Percentiles rank a stretch among this genome's conserved stretches.
Conservation (phyloP, 2,888 invertebrate species). For the Portevinia maculata region DNA sequence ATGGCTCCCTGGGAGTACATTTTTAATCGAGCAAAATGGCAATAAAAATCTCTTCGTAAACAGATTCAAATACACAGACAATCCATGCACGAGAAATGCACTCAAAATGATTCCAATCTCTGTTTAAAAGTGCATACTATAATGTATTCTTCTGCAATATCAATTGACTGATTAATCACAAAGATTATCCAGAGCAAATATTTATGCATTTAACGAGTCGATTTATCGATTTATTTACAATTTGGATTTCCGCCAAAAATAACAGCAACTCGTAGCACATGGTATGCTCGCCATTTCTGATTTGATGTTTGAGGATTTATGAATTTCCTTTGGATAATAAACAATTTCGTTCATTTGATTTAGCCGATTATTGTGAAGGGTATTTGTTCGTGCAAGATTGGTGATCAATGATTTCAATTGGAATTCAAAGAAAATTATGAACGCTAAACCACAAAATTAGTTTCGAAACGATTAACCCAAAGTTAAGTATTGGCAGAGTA, state of each 20-base stretch:
- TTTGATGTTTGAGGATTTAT: conserved; percentile 68
- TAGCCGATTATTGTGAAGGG: conserved; percentile 10
- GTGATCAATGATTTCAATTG: conserved; percentile 55
- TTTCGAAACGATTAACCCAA: neutral
- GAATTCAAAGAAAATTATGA: conserved; percentile 43
- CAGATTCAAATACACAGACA: neutral
- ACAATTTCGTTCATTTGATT: conserved; percentile 42
- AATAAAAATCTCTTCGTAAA: neutral
- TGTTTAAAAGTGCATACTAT: conserved; percentile 3
- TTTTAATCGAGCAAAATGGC: neutral
- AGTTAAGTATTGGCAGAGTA: neutral
- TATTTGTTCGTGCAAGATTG: conserved; percentile 55
- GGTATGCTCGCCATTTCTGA: conserved; percentile 55
- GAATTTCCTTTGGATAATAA: conserved; percentile 61
- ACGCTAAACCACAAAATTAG: conserved; percentile 45
- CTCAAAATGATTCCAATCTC: neutral
- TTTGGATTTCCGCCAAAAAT: conserved; percentile 51
- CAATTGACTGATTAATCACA: conserved; percentile 57
- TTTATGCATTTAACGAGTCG: conserved; percentile 67
- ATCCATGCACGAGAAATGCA: conserved; percentile 4
- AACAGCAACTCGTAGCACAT: conserved; percentile 50
- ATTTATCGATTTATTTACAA: conserved; percentile 54
- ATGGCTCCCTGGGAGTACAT: conserved; percentile 1
- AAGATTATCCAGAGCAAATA: conserved; percentile 55
- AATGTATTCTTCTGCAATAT: conserved; percentile 29